These are phyloP conservation scores for Xenopus tropicalis DNA, from an alignment of 2,113 vertebrate genomes.

Conservation along the genomic window DNA sequence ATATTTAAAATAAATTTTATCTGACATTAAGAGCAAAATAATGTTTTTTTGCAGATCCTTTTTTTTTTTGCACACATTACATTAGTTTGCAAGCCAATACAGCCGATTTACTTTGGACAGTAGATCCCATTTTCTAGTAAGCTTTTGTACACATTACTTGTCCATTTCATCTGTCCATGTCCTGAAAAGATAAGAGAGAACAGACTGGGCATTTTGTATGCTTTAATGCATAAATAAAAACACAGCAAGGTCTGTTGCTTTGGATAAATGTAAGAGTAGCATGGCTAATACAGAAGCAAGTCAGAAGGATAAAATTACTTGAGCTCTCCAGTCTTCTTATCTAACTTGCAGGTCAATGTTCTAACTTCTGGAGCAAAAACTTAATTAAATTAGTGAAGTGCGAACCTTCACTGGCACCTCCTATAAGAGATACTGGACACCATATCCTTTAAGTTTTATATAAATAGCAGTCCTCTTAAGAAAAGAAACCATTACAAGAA, in stretches of 20 bases:
- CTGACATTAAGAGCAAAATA: too few relatives aligned
- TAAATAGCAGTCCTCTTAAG: neutral
- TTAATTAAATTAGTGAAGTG: slow-evolving; percentile 16
- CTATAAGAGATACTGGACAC: neutral
- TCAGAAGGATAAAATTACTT: slow-evolving; percentile 2
- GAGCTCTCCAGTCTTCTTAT: neutral
- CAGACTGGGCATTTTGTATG: slow-evolving; percentile 9
- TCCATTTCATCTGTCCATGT: slow-evolving; percentile 14
- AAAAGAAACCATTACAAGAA: neutral
- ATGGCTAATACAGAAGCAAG: slow-evolving; percentile 14
- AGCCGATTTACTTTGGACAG: neutral
- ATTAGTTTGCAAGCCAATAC: neutral
- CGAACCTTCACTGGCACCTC: neutral
- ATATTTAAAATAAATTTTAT: too few relatives aligned
- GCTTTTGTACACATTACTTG: neutral
- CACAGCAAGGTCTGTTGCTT: slow-evolving; percentile 8
- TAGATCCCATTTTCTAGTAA: neutral
- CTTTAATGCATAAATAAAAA: slow-evolving; percentile 28
- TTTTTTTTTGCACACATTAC: neutral
- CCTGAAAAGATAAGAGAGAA: slow-evolving; percentile 18
- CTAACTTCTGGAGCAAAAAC: slow-evolving; percentile 10
- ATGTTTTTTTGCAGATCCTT: too few relatives aligned
- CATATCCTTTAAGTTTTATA: neutral
- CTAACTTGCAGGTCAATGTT: slow-evolving; percentile 6
- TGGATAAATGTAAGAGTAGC: slow-evolving; percentile 1